Evolutionary conservation across 2,888 invertebrate species (phyloP).

Genomic region (Aspidiotus destructor): DNA sequence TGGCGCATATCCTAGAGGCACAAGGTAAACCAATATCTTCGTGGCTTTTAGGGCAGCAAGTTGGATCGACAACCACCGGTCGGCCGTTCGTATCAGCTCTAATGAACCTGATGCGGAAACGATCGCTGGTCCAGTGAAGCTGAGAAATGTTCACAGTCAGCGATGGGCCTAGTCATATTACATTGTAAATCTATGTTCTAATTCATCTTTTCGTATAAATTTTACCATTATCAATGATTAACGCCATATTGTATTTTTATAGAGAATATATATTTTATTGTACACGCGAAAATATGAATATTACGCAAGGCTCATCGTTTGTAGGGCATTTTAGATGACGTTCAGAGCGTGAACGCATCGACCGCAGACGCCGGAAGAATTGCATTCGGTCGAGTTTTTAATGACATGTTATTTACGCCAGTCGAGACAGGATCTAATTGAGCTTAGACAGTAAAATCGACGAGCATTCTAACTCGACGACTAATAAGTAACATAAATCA

Average conservation of each 20-base stretch:
- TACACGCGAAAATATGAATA: background rate
- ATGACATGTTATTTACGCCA: too few relatives aligned
- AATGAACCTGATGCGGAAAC: conserved; percentile 21
- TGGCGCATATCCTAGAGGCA: conserved; percentile 7
- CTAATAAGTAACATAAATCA: too few relatives aligned
- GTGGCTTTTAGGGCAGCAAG: conserved; percentile 13
- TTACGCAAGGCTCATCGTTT: background rate
- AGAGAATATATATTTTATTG: background rate
- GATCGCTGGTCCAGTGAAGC: background rate
- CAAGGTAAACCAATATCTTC: background rate
- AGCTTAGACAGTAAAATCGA: too few relatives aligned
- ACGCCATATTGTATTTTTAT: conserved; percentile 1
- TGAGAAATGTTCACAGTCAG: background rate
- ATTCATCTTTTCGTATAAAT: too few relatives aligned
- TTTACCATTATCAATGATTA: background rate
- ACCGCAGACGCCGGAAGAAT: too few relatives aligned
- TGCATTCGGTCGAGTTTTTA: too few relatives aligned
- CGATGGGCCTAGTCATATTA: conserved; percentile 16
- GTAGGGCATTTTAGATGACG: too few relatives aligned
- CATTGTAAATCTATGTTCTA: conserved; percentile 2
- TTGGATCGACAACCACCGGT: conserved; percentile 14
- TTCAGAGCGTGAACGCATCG: too few relatives aligned
- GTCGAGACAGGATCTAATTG: too few relatives aligned
- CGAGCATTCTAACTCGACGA: too few relatives aligned
- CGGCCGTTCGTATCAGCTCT: conserved; percentile 21